phyloP scores from a whole-genome alignment of 2,113 vertebrate genomes.

The Periophthalmus modestus region DNA sequence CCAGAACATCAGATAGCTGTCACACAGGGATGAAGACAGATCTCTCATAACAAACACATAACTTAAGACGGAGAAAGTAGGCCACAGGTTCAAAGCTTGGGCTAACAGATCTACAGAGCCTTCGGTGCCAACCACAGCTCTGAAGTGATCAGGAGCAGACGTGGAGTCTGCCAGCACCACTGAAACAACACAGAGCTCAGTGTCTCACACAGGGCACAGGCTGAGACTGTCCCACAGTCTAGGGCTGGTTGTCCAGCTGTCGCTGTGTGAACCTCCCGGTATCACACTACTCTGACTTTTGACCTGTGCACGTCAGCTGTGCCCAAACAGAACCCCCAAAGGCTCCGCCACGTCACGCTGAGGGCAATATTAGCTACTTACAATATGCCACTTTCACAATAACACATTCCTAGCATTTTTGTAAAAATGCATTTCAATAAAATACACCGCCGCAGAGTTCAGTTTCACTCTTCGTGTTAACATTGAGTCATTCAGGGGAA shows the following conservation, averaged over 20 bases:
- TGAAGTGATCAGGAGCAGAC: background rate
- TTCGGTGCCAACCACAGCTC: background rate
- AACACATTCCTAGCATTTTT: background rate
- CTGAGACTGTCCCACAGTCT: constrained; percentile 5
- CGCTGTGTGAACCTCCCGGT: constrained; percentile 7
- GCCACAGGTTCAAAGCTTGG: background rate
- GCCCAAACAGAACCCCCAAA: constrained; percentile 9
- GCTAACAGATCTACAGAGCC: background rate
- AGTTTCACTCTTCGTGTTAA: background rate
- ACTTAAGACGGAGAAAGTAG: background rate
- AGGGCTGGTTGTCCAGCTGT: constrained; percentile 45
- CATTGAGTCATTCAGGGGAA: constrained; percentile 3
- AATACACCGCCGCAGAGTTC: background rate
- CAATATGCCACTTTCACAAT: background rate
- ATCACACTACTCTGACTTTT: constrained; percentile 25
- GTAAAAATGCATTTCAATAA: background rate
- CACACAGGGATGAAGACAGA: background rate
- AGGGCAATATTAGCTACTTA: background rate
- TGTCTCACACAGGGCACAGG: background rate
- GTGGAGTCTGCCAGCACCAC: constrained; percentile 8
- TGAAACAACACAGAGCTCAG: constrained; percentile 24
- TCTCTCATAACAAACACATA: background rate
- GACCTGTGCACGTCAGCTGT: constrained; percentile 32
- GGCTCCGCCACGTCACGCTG: background rate
- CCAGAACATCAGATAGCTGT: background rate